phyloP scores from a whole-genome alignment of 92 coral and sea anemone species.

The Zoanthus sociatus region DNA sequence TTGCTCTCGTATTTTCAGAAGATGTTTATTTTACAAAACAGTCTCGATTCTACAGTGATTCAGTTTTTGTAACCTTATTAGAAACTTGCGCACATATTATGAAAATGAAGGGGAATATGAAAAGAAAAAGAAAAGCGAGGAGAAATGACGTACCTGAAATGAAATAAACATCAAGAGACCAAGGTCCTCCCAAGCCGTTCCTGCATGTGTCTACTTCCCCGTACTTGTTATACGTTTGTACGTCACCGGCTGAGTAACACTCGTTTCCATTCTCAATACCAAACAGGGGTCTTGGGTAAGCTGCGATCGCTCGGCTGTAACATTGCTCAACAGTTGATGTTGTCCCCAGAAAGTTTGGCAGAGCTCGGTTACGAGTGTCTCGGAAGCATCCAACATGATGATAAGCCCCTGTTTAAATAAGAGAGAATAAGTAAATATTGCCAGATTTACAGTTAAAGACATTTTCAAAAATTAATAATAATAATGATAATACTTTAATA shows the following conservation, averaged over 20 bases:
- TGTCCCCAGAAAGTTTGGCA: conserved; percentile 1
- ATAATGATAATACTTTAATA: too few species aligned
- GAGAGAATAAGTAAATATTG: too few species aligned
- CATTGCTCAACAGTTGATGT: background rate
- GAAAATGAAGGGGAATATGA: background rate
- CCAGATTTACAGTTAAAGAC: too few species aligned
- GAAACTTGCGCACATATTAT: background rate
- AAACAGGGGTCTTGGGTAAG: background rate
- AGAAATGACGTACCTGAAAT: background rate
- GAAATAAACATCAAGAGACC: conserved; percentile 15
- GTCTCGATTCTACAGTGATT: too few species aligned
- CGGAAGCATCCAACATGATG: background rate
- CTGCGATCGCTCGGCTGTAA: background rate
- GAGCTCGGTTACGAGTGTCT: background rate
- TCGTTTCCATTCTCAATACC: conserved; percentile 14
- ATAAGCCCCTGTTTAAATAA: background rate
- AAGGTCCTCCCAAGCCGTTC: conserved; percentile 5
- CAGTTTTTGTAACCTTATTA: too few species aligned
- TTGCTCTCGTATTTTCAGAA: too few species aligned
- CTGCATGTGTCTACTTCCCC: background rate
- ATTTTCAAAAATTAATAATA: too few species aligned
- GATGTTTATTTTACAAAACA: too few species aligned
- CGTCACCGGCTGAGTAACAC: conserved; percentile 7
- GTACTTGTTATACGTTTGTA: conserved; percentile 8
- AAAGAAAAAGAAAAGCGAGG: background rate